Conservation (phyloP, 2,888 invertebrate genomes). For the Drosophila antonietae region DNA sequence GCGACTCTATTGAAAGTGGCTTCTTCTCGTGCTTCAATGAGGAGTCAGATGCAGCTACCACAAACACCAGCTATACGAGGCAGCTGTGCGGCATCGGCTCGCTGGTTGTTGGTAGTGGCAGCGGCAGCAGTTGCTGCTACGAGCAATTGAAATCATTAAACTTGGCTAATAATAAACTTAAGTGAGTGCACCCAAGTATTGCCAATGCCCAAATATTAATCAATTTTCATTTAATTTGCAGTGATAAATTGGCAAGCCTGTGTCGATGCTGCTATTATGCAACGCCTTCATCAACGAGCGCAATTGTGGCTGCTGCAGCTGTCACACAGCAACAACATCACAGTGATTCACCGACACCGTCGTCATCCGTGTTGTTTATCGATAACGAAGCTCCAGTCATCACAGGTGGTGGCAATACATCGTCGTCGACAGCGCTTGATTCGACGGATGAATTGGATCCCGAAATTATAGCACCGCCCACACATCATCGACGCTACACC, state of each 20-base stretch:
- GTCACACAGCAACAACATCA: conserved; percentile 66
- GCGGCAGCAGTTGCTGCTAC: conserved; percentile 76
- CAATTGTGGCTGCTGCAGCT: conserved; percentile 63
- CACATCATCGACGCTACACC: conserved; percentile 80
- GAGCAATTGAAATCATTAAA: conserved; percentile 82
- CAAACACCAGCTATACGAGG: conserved; percentile 71
- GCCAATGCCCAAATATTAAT: background rate
- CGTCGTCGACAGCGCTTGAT: conserved; percentile 85
- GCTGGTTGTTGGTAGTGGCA: conserved; percentile 64
- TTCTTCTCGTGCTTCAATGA: conserved; percentile 95
- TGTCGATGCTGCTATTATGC: conserved; percentile 84
- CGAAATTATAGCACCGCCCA: conserved; percentile 76
- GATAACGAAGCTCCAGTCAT: conserved; percentile 86
- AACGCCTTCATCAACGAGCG: conserved; percentile 63
- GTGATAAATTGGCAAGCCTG: conserved; percentile 83
- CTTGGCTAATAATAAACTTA: conserved; percentile 71
- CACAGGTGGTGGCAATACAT: conserved; percentile 61
- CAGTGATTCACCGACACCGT: conserved; percentile 85
- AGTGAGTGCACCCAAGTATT: conserved; percentile 51
- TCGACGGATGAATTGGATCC: conserved; percentile 87
- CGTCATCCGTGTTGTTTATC: conserved; percentile 85
- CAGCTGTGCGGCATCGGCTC: conserved; percentile 73
- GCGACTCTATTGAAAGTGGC: conserved; percentile 95
- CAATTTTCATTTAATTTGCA: conserved; percentile 31
- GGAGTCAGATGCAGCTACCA: conserved; percentile 89